Base-by-base conservation (phyloP, 1,140 invertebrate species). In the Solen grandis region DNA sequence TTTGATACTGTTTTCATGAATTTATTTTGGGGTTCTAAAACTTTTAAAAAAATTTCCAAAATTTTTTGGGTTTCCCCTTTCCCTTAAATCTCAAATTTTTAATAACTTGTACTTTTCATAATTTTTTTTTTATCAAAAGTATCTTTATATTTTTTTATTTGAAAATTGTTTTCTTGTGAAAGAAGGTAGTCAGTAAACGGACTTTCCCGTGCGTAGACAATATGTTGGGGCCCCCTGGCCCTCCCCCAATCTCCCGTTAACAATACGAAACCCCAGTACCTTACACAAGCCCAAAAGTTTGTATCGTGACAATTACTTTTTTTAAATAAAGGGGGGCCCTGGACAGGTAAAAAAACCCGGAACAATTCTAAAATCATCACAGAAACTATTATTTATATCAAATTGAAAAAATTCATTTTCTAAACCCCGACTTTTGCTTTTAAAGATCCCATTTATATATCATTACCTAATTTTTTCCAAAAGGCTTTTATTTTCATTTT, bases 1-100 rank as follows among this genome's bases (percentile, higher is more conserved):
- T n/a, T n/a, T n/a, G n/a, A n/a, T n/a, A n/a, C n/a, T n/a, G n/a
- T n/a, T n/a, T n/a, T n/a, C n/a, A n/a, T n/a, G n/a, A n/a, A n/a
- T n/a, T n/a, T n/a, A n/a, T n/a, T n/a, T n/a, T n/a, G n/a, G n/a
- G n/a, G n/a, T n/a, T n/a, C n/a, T n/a, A n/a, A n/a, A n/a, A n/a
- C n/a, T n/a, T n/a, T n/a, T n/a, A 41, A 41, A 65, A 65, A 41
- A 41, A 22, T 41, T 19, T 38, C 62, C 38, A 41, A 65, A 65
- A 5, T 65, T 22, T 25, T 25, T 19, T n/a, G 62, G 62, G 14
- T 65, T 65, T 10, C 36, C n/a, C n/a, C n/a, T n/a, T 5, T 41
- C 50, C 14, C 22, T 36, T 5, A 65, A 35, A 22, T 65, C 25
- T 19, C 4, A 1, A 3, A n/a, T 41, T 1, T 65, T 41, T 22